Conservation (phyloP, 2,797 vertebrate genomes). For the Vipera ursinii region DNA sequence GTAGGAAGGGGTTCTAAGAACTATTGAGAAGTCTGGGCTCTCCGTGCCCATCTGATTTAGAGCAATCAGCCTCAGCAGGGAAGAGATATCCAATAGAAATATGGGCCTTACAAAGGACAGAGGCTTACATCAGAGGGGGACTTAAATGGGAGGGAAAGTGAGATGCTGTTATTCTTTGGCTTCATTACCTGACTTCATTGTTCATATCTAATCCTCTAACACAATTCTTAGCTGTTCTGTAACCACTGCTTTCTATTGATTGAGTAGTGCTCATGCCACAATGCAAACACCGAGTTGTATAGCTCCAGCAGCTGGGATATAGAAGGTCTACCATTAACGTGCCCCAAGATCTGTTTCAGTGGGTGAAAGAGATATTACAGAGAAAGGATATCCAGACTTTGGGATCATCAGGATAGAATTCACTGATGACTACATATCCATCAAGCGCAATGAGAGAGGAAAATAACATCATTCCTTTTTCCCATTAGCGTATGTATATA, state of each 20-base stretch:
- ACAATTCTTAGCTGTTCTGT: background rate
- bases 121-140: background rate
- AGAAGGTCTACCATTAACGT: background rate
- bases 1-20: background rate
- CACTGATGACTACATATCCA: conserved; percentile 5
- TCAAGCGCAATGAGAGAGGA: background rate
- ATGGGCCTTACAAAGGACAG: background rate
- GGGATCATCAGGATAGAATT: background rate
- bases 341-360: background rate
- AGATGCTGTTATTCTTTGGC: background rate
- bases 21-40: background rate
- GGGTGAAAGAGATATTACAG: background rate
- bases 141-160: background rate
- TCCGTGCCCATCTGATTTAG: background rate
- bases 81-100: background rate
- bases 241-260: background rate
- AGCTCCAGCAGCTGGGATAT: background rate
- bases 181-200: background rate
- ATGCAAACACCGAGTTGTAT: background rate
- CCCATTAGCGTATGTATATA: conserved; percentile 40
- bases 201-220: background rate
- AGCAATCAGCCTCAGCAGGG: background rate
- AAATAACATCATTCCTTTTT: conserved; percentile 33
- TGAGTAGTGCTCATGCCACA: background rate
- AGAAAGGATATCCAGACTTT: background rate